Conservation (phyloP, 2,888 invertebrate species). For the Drosophila peninsularis region DNA sequence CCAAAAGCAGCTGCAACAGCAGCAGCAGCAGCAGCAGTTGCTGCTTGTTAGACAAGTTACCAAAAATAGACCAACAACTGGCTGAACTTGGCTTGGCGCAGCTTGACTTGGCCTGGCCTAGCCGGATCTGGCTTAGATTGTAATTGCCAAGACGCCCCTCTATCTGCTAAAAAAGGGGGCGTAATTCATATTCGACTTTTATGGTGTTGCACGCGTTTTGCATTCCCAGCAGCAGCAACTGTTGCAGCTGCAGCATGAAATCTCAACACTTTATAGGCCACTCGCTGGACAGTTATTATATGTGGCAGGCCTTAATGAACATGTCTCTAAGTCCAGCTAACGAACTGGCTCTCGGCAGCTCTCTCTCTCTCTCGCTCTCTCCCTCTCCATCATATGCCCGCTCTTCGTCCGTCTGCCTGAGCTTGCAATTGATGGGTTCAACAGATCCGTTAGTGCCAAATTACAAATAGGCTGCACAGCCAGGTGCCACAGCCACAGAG, state of each 20-base stretch:
- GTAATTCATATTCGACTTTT: constrained; percentile 65
- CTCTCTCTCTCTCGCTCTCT: background rate
- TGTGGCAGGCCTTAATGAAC: constrained; percentile 50
- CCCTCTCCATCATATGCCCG: background rate
- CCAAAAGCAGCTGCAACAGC: constrained; percentile 66
- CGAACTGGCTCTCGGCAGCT: background rate
- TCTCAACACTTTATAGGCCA: constrained; percentile 42
- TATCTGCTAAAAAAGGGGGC: constrained; percentile 12
- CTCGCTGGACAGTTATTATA: constrained; percentile 48
- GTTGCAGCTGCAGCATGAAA: constrained; percentile 31
- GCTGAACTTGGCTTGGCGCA: constrained; percentile 57
- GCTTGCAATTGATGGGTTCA: constrained; percentile 73
- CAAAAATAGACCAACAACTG: constrained; percentile 72
- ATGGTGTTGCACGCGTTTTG: constrained; percentile 39
- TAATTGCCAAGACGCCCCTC: constrained; percentile 40
- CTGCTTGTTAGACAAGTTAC: constrained; percentile 76
- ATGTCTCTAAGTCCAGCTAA: constrained; percentile 30
- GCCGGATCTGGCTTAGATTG: constrained; percentile 42
- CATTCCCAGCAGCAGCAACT: constrained; percentile 29
- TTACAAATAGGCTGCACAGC: constrained; percentile 72
- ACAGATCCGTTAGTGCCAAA: constrained; percentile 77
- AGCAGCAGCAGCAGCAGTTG: constrained; percentile 19
- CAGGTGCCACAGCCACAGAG: constrained; percentile 13
- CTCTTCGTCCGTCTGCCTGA: background rate
- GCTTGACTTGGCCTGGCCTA: constrained; percentile 6